Percentiles rank a stretch among this genome's conserved stretches.
phyloP scores from a whole-genome alignment of 2,113 vertebrate species.

The Pteronura brasiliensis region DNA sequence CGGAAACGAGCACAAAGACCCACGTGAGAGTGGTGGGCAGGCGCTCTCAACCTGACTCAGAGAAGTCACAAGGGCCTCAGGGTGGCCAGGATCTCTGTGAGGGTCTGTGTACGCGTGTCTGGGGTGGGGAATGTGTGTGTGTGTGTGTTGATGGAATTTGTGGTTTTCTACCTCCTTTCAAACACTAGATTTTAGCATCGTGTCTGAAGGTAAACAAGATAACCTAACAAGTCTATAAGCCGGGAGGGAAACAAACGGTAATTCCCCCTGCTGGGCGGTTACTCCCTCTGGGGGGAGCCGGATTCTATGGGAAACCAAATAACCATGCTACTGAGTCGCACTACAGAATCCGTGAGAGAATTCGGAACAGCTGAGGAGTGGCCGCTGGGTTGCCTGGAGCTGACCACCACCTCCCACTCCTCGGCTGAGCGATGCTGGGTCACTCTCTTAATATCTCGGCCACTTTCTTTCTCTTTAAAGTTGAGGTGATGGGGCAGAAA shows the following conservation, averaged over 20 bases:
- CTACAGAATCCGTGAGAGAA: neutral
- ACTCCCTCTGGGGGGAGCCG: neutral
- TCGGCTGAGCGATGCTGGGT: rapidly evolving
- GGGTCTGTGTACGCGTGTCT: neutral
- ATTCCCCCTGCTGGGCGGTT: neutral
- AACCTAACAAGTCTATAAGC: neutral
- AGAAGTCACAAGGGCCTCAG: neutral
- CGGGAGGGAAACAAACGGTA: neutral
- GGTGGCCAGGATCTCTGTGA: neutral
- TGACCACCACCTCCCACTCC: too few relatives aligned
- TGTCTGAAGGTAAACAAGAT: neutral
- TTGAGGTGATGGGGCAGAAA: rapidly evolving
- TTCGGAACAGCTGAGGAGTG: neutral
- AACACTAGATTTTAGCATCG: neutral
- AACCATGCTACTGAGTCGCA: neutral
- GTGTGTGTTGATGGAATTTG: neutral
- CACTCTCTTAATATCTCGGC: neutral
- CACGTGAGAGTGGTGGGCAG: rapidly evolving
- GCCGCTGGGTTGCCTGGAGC: neutral
- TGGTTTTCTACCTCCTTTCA: neutral
- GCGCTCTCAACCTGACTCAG: neutral
- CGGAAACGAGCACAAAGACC: rapidly evolving
- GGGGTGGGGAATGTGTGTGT: neutral
- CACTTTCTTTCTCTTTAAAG: neutral
- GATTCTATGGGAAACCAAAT: neutral